Evolutionary conservation across 2,113 vertebrate genomes (phyloP), one percentile per base, ranked within the genome.

Genomic region (Geothlypis trichas): DNA sequence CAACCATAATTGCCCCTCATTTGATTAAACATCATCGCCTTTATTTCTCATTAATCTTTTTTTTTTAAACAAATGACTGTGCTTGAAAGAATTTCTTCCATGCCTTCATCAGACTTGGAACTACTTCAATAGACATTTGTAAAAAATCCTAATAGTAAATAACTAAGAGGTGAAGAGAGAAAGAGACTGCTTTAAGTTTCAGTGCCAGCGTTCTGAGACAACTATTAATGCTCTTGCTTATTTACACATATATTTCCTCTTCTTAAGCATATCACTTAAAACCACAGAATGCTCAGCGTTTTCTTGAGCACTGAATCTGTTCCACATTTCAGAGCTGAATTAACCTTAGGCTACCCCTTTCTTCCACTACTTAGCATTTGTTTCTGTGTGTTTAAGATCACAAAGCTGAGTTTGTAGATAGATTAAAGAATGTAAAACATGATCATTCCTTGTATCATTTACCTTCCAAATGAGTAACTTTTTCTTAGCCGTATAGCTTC

Each of bases 91-190:
- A 86, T 95, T 84, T 81, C 15, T n/a, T 78, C 73, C 65, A 59
- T 15, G 55, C 51, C 75, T 83, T 94, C 68, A 90, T 87, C 65
- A 46, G 79, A 86, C 86, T 97, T 95, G 91, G 93, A 97, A 89
- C 72, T 80, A 90, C 68, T 96, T 94, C 93, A 96, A 22, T 63
- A 94, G 67, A 42, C 82, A 26, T 91, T 96, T 94, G 63, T 91
- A 74, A 85, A 79, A 93, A 88, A 88, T 92, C 79, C 68, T 85
- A 59, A 71, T 63, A 96, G 90, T 94, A 96, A 97, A 96, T 93
- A 97, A 77, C 59, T 87, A 79, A 80, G 78, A 83, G 62, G 72
- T 55, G 90, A 91, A 78, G 76, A 87, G 57, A 92, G 51, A 62
- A 42, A 28, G 76, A 62, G 51, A 42, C 20, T 88, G 80, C 88